A percentile compares a stretch with the other conserved stretches of the same genome.
Evolutionary conservation across 2,797 vertebrate genomes (phyloP).

Genomic region (Mus minutoides): DNA sequence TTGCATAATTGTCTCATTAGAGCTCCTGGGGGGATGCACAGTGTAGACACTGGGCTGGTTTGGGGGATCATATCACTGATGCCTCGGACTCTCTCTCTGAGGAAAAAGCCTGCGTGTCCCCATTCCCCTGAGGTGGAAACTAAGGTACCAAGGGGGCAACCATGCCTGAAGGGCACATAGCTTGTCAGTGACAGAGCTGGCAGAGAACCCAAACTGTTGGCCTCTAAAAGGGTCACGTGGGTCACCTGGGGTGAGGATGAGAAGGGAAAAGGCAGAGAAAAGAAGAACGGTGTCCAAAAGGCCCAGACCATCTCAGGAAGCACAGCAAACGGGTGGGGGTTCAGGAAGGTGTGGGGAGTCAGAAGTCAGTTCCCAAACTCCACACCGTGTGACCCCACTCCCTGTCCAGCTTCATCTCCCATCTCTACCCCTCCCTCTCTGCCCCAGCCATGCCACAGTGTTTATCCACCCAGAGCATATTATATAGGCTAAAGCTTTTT

Average conservation of each 20-base stretch:
- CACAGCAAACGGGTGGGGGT: background rate
- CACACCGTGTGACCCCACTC: background rate
- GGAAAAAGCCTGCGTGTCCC: background rate
- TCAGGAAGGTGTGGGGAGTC: background rate
- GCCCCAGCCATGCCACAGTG: background rate
- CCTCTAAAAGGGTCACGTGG: background rate
- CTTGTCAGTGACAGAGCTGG: background rate
- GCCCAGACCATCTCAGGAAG: background rate
- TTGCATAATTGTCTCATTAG: background rate
- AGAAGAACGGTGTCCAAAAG: background rate
- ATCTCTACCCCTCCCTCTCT: background rate
- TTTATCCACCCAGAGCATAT: background rate
- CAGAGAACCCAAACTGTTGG: background rate
- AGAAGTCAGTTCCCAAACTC: background rate
- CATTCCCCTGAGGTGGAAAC: conserved; percentile 47
- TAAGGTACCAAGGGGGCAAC: background rate
- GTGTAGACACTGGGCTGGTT: background rate
- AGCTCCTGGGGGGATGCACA: background rate
- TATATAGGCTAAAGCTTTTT: background rate
- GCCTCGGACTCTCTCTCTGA: background rate
- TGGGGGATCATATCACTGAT: background rate
- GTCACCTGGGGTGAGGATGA: background rate
- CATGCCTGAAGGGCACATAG: background rate
- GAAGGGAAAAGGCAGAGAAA: background rate
- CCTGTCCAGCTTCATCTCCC: background rate